phyloP scores from a whole-genome alignment of 1,140 invertebrate species.

The honey bee (Apis mellifera) region Amel_HAv3.1 CM009944.2:916501-917000 shows the following conservation, averaged over 20 bases:
- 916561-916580: too few species aligned
- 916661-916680: neutral
- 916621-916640: too few species aligned
- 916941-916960: neutral
- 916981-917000: too few species aligned
- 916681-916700: neutral
- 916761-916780: neutral
- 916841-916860: constrained; percentile 26
- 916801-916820: neutral
- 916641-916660: too few species aligned
- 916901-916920: constrained; percentile 1
- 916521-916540: too few species aligned
- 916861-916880: constrained; percentile 9
- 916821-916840: neutral
- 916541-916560: too few species aligned
- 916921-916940: constrained; percentile 21
- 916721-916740: constrained; percentile 15
- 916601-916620: too few species aligned
- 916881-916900: constrained; percentile 24
- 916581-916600: too few species aligned
- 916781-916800: constrained; percentile 40
- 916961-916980: neutral
- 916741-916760: constrained; percentile 33
- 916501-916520: too few species aligned
- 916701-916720: neutral